phyloP scores from a whole-genome alignment of 2,113 vertebrate species.

The Lethenteron reissneri region DNA sequence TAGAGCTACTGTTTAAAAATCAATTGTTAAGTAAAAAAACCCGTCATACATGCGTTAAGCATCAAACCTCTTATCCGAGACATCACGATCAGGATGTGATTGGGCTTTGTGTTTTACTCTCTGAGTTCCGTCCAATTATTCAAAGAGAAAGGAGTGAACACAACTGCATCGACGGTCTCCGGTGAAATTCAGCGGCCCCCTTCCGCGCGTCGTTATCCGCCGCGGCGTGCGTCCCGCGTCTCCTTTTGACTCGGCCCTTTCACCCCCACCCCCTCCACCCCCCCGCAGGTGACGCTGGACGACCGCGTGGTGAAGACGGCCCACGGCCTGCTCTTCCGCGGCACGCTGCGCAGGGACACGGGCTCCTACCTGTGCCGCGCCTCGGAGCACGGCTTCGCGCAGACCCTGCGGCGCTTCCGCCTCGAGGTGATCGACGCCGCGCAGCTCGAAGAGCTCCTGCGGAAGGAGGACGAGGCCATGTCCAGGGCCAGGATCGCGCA shows the following conservation, averaged over 20 bases:
- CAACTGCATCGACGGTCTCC: too few relatives aligned
- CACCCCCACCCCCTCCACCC: not conserved
- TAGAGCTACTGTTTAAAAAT: too few relatives aligned
- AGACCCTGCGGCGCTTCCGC: slow-evolving; percentile 65
- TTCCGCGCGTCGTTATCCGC: not conserved
- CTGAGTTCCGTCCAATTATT: too few relatives aligned
- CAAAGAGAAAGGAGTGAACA: too few relatives aligned
- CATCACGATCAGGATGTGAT: too few relatives aligned
- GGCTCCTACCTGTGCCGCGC: slow-evolving; percentile 72
- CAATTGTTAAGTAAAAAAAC: too few relatives aligned
- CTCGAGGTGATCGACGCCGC: slow-evolving; percentile 71
- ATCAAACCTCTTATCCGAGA: too few relatives aligned
- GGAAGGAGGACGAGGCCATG: slow-evolving; percentile 32
- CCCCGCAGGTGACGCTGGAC: slow-evolving; percentile 40
- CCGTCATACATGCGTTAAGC: too few relatives aligned
- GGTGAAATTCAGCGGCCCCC: too few relatives aligned
- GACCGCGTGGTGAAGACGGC: slow-evolving; percentile 60
- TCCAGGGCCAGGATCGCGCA: slow-evolving; percentile 20
- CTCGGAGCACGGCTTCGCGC: slow-evolving; percentile 85
- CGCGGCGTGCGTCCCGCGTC: not conserved
- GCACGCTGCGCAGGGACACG: slow-evolving; percentile 45
- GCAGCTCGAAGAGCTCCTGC: slow-evolving; percentile 61
- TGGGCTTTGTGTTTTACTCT: too few relatives aligned
- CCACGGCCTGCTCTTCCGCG: slow-evolving; percentile 65
- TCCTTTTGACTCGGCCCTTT: not conserved